Evolutionary conservation across 2,797 vertebrate species (phyloP).

Genomic region (Cossypha polioptera): DNA sequence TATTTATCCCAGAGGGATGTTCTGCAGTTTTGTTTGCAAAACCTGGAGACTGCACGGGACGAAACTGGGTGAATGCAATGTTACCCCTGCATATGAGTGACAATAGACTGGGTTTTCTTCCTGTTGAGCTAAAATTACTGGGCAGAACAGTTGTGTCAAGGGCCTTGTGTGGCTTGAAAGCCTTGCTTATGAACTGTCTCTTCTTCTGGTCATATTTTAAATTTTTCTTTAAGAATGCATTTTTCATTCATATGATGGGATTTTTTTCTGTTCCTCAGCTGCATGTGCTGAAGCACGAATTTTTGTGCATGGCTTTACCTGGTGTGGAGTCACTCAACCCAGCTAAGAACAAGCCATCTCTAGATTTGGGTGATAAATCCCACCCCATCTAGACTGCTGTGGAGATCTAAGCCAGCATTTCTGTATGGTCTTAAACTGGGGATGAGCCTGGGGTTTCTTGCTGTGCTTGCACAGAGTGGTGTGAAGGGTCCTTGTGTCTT

Average conservation of each 20-base stretch:
- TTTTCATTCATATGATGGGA: background rate
- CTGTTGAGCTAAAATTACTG: background rate
- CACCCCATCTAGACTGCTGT: background rate
- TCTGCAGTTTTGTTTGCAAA: background rate
- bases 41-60: background rate
- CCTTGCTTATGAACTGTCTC: background rate
- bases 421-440: background rate
- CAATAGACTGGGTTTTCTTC: accelerated
- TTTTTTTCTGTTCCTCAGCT: background rate
- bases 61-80: background rate
- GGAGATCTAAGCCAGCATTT: background rate
- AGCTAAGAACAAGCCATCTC: background rate
- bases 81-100: background rate
- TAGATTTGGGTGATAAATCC: background rate
- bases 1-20: background rate
- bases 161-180: background rate
- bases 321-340: background rate
- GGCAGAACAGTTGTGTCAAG: background rate
- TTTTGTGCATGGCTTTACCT: background rate
- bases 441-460: background rate
- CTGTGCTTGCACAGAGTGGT: background rate
- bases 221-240: background rate
- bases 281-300: background rate
- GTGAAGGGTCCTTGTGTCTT: background rate
- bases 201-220: background rate